phyloP scores from a whole-genome alignment of 2,888 invertebrate species.

The Trachelus iudaicus region DNA sequence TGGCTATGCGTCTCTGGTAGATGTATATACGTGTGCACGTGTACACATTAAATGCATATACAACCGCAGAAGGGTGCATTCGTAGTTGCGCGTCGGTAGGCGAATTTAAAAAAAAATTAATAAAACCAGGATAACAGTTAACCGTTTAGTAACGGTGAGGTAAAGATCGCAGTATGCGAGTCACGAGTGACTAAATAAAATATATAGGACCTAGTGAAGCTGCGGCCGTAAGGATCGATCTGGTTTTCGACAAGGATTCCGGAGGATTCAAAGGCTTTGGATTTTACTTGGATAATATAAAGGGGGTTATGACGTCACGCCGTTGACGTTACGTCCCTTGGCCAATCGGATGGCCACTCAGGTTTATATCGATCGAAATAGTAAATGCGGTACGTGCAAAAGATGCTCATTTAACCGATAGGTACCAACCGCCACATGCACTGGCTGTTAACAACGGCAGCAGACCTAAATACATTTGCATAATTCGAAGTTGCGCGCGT shows the following conservation, averaged over 20 bases:
- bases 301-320: not conserved
- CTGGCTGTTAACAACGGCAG: constrained; percentile 48
- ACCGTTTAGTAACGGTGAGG: too few species aligned
- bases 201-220: too few species aligned
- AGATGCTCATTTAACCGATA: constrained; percentile 11
- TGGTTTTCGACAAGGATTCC: not conserved
- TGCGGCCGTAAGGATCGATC: not conserved
- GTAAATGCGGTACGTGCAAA: constrained; percentile 2
- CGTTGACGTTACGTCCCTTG: not conserved
- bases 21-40: not conserved
- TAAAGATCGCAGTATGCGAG: not conserved
- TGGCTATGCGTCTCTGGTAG: not conserved
- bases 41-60: not conserved
- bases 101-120: not conserved
- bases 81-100: not conserved
- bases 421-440: constrained; percentile 30
- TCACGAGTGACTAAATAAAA: not conserved
- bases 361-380: not conserved
- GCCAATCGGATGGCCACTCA: not conserved
- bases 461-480: constrained; percentile 54
- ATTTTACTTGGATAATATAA: not conserved
- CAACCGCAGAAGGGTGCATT: not conserved
- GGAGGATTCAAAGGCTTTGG: not conserved
- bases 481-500: constrained; percentile 45
- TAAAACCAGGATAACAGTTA: not conserved